Percentiles rank a stretch among this genome's conserved stretches.
Evolutionary conservation across 2,113 vertebrate genomes (phyloP).

Genomic region (Phalacrocorax carbo): DNA sequence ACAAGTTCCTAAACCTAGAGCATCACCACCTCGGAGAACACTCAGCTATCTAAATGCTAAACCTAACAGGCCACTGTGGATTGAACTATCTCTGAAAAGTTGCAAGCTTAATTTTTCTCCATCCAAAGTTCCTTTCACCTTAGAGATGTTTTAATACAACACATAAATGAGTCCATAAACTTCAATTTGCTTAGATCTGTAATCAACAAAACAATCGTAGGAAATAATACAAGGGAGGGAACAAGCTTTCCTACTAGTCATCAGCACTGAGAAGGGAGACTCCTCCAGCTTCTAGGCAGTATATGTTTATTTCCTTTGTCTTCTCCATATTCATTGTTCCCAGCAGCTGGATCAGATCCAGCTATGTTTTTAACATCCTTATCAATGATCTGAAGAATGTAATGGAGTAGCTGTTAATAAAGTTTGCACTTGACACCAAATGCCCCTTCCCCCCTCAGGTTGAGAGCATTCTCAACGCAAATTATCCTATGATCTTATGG

Average conservation of each 20-base stretch:
- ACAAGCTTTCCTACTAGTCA: not conserved
- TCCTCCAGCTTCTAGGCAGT: not conserved
- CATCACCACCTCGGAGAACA: not conserved
- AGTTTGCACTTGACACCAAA: not conserved
- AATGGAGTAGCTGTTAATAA: not conserved
- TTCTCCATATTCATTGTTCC: not conserved
- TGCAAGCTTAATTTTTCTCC: not conserved
- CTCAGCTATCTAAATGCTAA: not conserved
- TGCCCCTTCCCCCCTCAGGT: fast-evolving
- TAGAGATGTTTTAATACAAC: not conserved
- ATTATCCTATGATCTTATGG: not conserved
- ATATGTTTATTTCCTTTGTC: not conserved
- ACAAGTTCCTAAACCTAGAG: not conserved
- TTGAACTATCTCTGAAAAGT: not conserved
- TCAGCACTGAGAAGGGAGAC: not conserved
- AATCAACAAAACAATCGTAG: not conserved
- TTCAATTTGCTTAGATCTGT: not conserved
- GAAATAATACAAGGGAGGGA: not conserved
- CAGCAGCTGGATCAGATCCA: not conserved
- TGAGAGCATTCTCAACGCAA: not conserved
- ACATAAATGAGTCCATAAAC: not conserved
- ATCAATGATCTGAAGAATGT: not conserved
- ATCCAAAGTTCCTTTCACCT: not conserved
- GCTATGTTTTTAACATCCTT: not conserved
- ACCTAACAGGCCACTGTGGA: not conserved